Evolutionary conservation across 1,140 invertebrate genomes (phyloP).

Genomic region (Aporrectodea caliginosa): DNA sequence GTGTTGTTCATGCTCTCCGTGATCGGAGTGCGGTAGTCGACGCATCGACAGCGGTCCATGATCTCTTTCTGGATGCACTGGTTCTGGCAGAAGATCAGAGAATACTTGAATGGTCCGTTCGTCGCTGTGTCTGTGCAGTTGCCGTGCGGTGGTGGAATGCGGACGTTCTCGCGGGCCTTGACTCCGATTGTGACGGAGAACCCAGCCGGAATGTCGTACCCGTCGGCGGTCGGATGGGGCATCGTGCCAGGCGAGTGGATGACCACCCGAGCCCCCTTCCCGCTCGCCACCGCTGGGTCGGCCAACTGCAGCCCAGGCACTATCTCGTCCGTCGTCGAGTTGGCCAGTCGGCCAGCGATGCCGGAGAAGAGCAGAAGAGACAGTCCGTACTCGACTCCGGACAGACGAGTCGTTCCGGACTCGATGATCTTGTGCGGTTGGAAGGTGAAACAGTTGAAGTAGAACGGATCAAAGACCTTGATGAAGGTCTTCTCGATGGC

Average conservation of each 20-base stretch:
- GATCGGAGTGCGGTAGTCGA: constrained; percentile 26
- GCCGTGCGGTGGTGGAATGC: constrained; percentile 30
- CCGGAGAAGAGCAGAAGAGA: constrained; percentile 30
- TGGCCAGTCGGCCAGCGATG: constrained; percentile 11
- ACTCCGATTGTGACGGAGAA: constrained; percentile 32
- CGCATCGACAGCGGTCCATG: constrained; percentile 25
- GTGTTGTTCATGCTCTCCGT: background rate
- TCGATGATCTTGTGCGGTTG: constrained; percentile 20
- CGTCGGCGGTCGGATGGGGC: constrained; percentile 29
- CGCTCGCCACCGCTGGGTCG: constrained; percentile 32
- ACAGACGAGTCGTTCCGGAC: constrained; percentile 24
- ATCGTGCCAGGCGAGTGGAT: constrained; percentile 30
- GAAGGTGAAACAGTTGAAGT: constrained; percentile 35
- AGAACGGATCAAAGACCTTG: constrained; percentile 33
- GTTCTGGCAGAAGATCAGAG: constrained; percentile 33
- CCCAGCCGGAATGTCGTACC: constrained; percentile 32
- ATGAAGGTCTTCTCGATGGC: constrained; percentile 25
- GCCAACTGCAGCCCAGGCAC: constrained; percentile 28
- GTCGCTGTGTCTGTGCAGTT: constrained; percentile 22
- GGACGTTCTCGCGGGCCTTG: constrained; percentile 30
- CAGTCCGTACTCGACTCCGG: constrained; percentile 32
- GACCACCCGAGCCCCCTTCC: constrained; percentile 26
- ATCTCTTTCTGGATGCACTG: constrained; percentile 32
- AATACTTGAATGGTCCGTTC: constrained; percentile 27
- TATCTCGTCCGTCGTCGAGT: constrained; percentile 9